Evolutionary conservation across 2,113 vertebrate genomes (phyloP).

Genomic region (Chloroceryle aenea): DNA sequence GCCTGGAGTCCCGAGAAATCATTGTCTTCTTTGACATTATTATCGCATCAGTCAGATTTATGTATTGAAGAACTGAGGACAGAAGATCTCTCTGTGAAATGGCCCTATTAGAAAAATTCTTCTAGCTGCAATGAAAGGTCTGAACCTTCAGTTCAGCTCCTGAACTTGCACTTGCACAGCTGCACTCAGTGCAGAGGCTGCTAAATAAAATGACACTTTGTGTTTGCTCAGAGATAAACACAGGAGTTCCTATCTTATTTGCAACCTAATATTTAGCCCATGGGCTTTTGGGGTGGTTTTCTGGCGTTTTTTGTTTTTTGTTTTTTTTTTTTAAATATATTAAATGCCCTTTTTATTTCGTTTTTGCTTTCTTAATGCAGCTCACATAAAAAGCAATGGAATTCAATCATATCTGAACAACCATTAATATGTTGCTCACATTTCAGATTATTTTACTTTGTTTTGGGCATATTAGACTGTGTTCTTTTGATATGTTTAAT

Average conservation of each 20-base stretch:
- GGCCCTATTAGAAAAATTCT: background rate
- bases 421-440: conserved; percentile 20
- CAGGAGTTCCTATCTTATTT: background rate
- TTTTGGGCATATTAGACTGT: background rate
- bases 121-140: background rate
- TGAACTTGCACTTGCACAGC: background rate
- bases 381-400: background rate
- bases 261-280: background rate
- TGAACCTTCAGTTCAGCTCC: background rate
- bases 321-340: background rate
- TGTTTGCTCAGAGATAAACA: background rate
- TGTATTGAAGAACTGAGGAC: background rate
- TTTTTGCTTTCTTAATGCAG: background rate
- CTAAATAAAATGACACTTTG: background rate
- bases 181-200: background rate
- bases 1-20: background rate
- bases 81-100: background rate
- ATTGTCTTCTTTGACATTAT: background rate
- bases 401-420: background rate
- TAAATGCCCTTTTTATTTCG: fast-evolving
- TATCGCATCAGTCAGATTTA: background rate
- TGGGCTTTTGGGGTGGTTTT: background rate
- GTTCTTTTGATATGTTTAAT: conserved; percentile 34
- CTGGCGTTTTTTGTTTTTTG: background rate
- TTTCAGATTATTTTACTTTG: background rate